phyloP scores from a whole-genome alignment of 2,797 vertebrate species.

The Furcifer pardalis region DNA sequence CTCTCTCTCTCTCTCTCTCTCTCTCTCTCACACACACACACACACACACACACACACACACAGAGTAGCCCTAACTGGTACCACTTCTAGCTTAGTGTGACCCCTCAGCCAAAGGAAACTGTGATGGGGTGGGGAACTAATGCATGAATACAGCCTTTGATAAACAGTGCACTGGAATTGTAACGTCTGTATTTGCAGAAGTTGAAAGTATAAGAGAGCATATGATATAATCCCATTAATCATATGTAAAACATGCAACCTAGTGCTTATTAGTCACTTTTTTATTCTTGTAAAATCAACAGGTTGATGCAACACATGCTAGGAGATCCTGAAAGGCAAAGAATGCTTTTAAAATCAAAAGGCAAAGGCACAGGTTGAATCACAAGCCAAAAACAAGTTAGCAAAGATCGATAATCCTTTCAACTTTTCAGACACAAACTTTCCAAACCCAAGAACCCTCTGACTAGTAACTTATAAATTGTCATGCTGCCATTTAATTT shows the following conservation, averaged over 20 bases:
- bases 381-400: not conserved
- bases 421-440: not conserved
- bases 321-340: not conserved
- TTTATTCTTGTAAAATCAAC: not conserved
- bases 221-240: not conserved
- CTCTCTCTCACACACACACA: no score
- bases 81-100: not conserved
- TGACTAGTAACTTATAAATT: not conserved
- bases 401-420: not conserved
- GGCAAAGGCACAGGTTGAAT: not conserved
- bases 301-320: not conserved
- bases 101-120: not conserved
- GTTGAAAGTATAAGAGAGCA: not conserved
- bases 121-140: not conserved
- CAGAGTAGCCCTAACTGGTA: not conserved
- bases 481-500: not conserved
- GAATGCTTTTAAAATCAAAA: not conserved
- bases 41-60: no score
- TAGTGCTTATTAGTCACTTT: not conserved
- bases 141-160: not conserved
- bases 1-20: no score
- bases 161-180: not conserved
- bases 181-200: not conserved
- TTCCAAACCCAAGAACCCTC: not conserved
- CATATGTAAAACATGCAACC: not conserved